A percentile compares a stretch with the other conserved stretches of the same genome.
Evolutionary conservation across 35 echinoderm and acorn worm species (phyloP).

Genomic region (Apostichopus californicus): DNA sequence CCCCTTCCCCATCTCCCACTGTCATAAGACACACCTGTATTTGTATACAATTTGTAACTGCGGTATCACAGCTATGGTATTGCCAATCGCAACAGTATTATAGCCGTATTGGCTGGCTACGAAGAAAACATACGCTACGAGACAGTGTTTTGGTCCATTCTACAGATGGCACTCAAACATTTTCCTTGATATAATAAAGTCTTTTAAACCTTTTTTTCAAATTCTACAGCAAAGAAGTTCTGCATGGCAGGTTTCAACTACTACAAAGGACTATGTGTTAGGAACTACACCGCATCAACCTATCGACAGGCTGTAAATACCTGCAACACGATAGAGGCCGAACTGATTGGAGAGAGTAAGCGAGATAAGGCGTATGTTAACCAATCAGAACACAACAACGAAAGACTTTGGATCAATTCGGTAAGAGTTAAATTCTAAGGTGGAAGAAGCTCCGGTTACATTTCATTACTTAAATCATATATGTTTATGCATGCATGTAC

Average conservation of each 20-base stretch:
- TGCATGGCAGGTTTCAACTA: not conserved
- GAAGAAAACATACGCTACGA: no score
- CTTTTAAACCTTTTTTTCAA: not conserved
- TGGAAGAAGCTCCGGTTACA: not conserved
- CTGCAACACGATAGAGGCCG: not conserved
- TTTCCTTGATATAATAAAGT: no score
- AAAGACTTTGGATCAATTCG: not conserved
- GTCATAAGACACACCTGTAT: no score
- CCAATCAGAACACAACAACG: not conserved
- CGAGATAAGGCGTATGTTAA: constrained; percentile 30
- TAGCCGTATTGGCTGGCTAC: no score
- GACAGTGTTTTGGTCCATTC: no score
- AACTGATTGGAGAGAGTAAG: not conserved
- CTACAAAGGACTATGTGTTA: constrained; percentile 10
- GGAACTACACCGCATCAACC: not conserved
- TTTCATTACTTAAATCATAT: no score
- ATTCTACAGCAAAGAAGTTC: not conserved
- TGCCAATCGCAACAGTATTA: no score
- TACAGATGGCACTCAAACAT: no score
- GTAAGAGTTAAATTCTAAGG: not conserved
- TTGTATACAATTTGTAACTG: no score
- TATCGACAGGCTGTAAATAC: not conserved
- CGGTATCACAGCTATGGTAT: no score
- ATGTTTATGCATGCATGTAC: no score
- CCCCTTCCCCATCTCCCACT: no score